Percentiles rank a stretch among this genome's conserved stretches.
Conservation (phyloP, 2,797 vertebrate species). For the Helicolenus hilgendorfi region DNA sequence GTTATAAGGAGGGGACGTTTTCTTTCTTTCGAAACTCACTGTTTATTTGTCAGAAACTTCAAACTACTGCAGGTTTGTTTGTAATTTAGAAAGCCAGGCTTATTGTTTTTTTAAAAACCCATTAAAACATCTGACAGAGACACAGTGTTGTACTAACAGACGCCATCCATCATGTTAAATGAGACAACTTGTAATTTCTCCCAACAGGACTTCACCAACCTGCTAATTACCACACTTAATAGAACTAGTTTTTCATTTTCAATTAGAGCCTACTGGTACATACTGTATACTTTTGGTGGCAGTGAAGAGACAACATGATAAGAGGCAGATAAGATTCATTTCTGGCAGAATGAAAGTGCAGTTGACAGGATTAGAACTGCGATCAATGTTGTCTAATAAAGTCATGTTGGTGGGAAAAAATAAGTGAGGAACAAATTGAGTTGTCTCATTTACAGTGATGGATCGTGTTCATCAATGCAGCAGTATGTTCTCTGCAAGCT, state of each 20-base stretch:
- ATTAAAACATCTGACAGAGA: constrained; percentile 45
- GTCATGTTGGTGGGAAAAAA: neutral
- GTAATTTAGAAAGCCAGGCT: neutral
- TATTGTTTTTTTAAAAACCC: constrained; percentile 2
- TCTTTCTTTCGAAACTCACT: neutral
- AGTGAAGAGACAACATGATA: neutral
- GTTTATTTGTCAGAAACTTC: neutral
- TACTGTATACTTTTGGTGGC: constrained; percentile 3
- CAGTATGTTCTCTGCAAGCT: constrained; percentile 22
- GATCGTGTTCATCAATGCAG: constrained; percentile 42
- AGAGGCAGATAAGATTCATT: constrained; percentile 12
- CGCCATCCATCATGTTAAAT: constrained; percentile 44
- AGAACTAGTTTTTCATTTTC: constrained; percentile 20
- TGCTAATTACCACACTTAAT: constrained; percentile 43
- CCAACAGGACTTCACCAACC: constrained; percentile 31
- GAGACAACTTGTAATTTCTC: constrained; percentile 33
- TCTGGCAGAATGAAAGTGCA: constrained; percentile 21
- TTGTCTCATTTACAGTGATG: constrained; percentile 55
- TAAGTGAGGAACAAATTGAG: constrained; percentile 27
- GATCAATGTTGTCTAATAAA: constrained; percentile 40
- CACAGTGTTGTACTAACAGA: constrained; percentile 20
- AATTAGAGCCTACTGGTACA: neutral
- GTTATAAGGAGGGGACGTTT: neutral
- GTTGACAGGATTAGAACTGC: constrained; percentile 46
- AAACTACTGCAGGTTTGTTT: neutral